Conservation (phyloP, 2,888 invertebrate species). For the Mythimna pallens region DNA sequence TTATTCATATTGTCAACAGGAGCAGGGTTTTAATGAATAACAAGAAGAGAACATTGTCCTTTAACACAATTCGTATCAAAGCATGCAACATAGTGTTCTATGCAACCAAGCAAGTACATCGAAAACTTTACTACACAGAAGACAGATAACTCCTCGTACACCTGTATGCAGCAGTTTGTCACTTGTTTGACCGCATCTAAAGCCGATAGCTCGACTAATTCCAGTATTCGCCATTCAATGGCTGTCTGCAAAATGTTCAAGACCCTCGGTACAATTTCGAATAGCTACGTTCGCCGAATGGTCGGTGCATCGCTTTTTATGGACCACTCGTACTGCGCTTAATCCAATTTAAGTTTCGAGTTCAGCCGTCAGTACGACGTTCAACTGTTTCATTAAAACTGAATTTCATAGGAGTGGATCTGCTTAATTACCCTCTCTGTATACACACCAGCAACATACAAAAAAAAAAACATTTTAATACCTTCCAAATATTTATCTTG, state of each 20-base stretch:
- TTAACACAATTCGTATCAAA: not conserved
- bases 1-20: too few relatives aligned
- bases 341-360: slow-evolving; percentile 75
- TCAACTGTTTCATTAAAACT: slow-evolving; percentile 60
- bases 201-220: slow-evolving; percentile 23
- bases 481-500: slow-evolving; percentile 22
- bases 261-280: slow-evolving; percentile 48
- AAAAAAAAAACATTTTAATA: slow-evolving; percentile 4
- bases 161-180: slow-evolving; percentile 32
- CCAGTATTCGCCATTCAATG: slow-evolving; percentile 37
- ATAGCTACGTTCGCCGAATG: slow-evolving; percentile 51
- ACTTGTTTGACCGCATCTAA: slow-evolving; percentile 43
- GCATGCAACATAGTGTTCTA: slow-evolving; percentile 13
- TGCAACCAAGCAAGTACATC: slow-evolving; percentile 20
- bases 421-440: slow-evolving; percentile 41
- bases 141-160: slow-evolving; percentile 21
- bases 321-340: slow-evolving; percentile 65
- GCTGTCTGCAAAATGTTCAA: slow-evolving; percentile 63
- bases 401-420: slow-evolving; percentile 47
- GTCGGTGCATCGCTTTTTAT: slow-evolving; percentile 66
- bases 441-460: not conserved
- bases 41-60: not conserved
- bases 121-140: not conserved
- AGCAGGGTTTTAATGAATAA: not conserved
- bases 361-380: slow-evolving; percentile 49